A percentile compares a stretch with the other conserved stretches of the same genome.
phyloP scores from a whole-genome alignment of 2,113 vertebrate species.

The Lates calcarifer region DNA sequence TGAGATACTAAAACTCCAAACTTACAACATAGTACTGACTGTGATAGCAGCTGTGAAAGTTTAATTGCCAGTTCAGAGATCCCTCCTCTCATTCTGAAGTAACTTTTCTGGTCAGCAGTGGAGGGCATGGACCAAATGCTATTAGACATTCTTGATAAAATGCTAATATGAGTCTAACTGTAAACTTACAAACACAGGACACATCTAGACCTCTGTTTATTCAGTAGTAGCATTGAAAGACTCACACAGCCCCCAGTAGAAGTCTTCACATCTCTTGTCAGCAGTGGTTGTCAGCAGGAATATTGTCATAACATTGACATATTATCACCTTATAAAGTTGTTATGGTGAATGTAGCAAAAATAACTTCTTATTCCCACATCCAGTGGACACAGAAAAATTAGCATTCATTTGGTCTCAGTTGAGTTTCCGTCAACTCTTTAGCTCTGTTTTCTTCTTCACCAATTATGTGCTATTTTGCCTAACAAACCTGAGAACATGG shows the following conservation, averaged over 20 bases:
- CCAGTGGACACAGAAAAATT: neutral
- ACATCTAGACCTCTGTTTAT: neutral
- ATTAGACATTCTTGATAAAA: neutral
- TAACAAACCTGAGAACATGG: neutral
- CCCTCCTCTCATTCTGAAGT: neutral
- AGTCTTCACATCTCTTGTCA: neutral
- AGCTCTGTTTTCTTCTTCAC: neutral
- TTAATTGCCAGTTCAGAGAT: neutral
- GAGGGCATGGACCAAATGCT: neutral
- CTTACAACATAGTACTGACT: too few relatives aligned
- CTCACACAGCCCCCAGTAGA: neutral
- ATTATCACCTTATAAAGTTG: neutral
- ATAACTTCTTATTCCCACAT: too few relatives aligned
- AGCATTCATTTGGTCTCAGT: neutral
- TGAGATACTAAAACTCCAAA: neutral
- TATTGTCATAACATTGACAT: neutral
- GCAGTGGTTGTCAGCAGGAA: neutral
- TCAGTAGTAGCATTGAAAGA: slow-evolving; percentile 1
- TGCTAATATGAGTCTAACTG: slow-evolving; percentile 22
- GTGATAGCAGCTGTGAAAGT: neutral
- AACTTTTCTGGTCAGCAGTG: neutral
- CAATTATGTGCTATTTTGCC: neutral
- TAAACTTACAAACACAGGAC: neutral
- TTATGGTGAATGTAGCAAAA: neutral
- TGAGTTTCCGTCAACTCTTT: neutral